Base-by-base conservation (phyloP, 2,888 invertebrate genomes). In the Scotopteryx bipunctaria region DNA sequence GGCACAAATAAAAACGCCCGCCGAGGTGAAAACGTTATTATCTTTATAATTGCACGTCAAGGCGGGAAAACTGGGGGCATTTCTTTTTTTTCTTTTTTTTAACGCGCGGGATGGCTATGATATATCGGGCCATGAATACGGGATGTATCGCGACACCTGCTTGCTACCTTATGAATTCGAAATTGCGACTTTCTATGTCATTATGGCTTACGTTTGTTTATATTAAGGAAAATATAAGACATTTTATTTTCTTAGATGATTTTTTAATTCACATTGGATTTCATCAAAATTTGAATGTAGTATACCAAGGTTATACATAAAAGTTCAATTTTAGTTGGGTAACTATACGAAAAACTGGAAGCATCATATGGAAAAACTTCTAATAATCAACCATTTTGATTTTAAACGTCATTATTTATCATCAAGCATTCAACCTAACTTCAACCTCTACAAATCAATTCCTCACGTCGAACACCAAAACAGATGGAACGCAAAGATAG, bases 21-120 rank as follows among this genome's bases (percentile, higher is more conserved):
- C 69, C 77, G 83, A 85, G 85, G 82, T 86, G 88, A 86, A 86
- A 88, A 85, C 83, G 85, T 89, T 90, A 89, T 90, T 90, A 90
- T 89, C 88, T 88, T 86, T 90, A 86, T 90, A 90, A 90, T 90
- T 90, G 90, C 86, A 89, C 86, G 89, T 90, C 90, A 89, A 81
- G 81, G 73, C 77, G 79, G 78, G 78, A 78, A 79, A 79, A 73
- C 74, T 68, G 72, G 69, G 67, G 69, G 67, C 66, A 64, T 68
- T 68, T 57, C 71, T 71, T 70, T 76, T 75, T 72, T 75, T 73
- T 73, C 65, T 69, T 70, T 77, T 76, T 74, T 79, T 80, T 72
- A 73, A 69, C 73, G 72, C 64, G 5, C 58, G 55, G 50, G 41
- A 57, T 52, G 59, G 69, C 72, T 76, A 83, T 89, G 90, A 90